Base-by-base conservation (phyloP, 30 jellyfish, hydroid and myxozoan genomes). In the Pelagia noctiluca region DNA sequence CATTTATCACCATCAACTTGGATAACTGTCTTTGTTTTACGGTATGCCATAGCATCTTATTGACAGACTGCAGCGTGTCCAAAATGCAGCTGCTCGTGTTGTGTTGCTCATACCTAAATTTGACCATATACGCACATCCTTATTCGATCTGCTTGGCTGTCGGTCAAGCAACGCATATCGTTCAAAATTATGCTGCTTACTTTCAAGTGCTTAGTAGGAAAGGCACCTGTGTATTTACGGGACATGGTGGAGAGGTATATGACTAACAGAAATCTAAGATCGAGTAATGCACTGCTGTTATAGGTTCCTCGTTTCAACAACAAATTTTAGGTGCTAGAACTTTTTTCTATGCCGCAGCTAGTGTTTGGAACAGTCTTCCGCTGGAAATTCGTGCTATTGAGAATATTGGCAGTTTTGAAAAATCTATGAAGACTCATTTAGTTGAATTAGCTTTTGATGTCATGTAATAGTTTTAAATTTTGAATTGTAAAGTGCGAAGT, bases 291-390 rank as follows among this genome's bases (percentile, higher is more conserved):
- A 67, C 78, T 64, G 90, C 61, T 80, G 90, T 42, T 80, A 64
- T 62, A 64, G 46, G 74, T 80, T 37, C 83, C 75, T 49, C 62
- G 83, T 37, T 77, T 77, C n/a, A 77, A 77, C 52, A 57, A 77
- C 89, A 32, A 36, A 77, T 68, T 54, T 77, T 80, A 46, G 74
- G 83, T 80, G 90, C 90, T 80, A 62, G 83, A 38, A 80, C 83
- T 63, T 62, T 80, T 80, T 74, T 75, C 53, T 46, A 80, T 61
- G 90, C 90, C 33, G 90, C 83, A 63, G 83, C 57, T 62, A 52
- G 35, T 75, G 63, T 75, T 36, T 75, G 78, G 87, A 75, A 75
- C 87, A 75, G 87, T 25, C 80, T 75, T 57, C 64, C 77, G 34
- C 18, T 35, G 72, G 71, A 52, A n/a, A n/a, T n/a, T n/a, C n/a